Conservation (phyloP, 2,888 invertebrate species). For the Xylophagus ater region DNA sequence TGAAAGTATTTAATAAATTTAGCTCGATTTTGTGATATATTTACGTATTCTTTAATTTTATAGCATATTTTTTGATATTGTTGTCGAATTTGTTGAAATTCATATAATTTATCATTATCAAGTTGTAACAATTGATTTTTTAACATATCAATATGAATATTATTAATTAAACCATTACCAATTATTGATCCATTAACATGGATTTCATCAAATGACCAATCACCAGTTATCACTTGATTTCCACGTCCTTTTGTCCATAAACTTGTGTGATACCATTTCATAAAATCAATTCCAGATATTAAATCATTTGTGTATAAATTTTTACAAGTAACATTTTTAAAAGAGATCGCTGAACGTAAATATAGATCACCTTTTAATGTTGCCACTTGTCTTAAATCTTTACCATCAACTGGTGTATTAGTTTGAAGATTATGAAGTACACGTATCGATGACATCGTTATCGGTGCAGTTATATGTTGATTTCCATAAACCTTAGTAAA, state of each 20-base stretch:
- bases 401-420: conserved; percentile 32
- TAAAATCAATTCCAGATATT: conserved; percentile 38
- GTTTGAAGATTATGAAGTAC: conserved; percentile 30
- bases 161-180: conserved; percentile 31
- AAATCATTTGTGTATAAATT: conserved; percentile 24
- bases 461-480: conserved; percentile 37
- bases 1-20: conserved; percentile 43
- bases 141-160: conserved; percentile 25
- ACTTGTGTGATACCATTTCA: conserved; percentile 37
- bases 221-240: conserved; percentile 38
- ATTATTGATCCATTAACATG: conserved; percentile 31
- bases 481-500: conserved; percentile 26
- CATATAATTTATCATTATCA: conserved; percentile 4
- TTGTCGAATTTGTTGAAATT: conserved; percentile 24
- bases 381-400: conserved; percentile 33
- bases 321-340: conserved; percentile 24
- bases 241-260: conserved; percentile 29
- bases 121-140: conserved; percentile 21
- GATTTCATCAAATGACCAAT: conserved; percentile 40
- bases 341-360: conserved; percentile 29
- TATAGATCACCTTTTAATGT: conserved; percentile 28
- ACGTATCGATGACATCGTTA: conserved; percentile 34
- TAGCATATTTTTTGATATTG: conserved; percentile 29
- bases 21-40: conserved; percentile 32
- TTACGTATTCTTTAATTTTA: conserved; percentile 26